Evolutionary conservation across 2,797 vertebrate genomes (phyloP).

Genomic region (Argyrosomus regius): DNA sequence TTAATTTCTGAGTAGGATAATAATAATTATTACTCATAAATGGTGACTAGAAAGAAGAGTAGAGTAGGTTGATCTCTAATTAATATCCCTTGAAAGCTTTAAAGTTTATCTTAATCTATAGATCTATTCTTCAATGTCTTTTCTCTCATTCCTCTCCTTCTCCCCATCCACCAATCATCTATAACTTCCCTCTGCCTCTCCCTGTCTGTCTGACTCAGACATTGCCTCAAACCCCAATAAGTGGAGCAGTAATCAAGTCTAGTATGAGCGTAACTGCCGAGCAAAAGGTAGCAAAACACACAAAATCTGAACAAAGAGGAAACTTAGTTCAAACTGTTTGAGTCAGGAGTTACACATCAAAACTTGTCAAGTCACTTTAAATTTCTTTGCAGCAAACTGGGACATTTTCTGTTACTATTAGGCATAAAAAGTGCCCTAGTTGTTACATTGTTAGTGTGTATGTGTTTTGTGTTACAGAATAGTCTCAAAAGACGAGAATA

Average conservation of each 20-base stretch:
- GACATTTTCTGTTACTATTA: conserved; percentile 31
- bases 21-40: conserved; percentile 12
- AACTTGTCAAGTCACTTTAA: conserved; percentile 34
- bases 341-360: conserved; percentile 30
- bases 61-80: not conserved
- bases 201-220: conserved; percentile 1
- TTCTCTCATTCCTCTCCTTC: not conserved
- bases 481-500: not conserved
- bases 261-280: conserved; percentile 9
- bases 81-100: not conserved
- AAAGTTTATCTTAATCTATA: not conserved
- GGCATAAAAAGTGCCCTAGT: conserved; percentile 20
- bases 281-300: conserved; percentile 15
- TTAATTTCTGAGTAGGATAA: not conserved
- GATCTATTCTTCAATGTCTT: not conserved
- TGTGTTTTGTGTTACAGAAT: not conserved
- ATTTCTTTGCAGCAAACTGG: conserved; percentile 23
- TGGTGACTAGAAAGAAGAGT: not conserved
- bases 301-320: conserved; percentile 25
- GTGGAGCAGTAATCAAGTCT: conserved; percentile 32
- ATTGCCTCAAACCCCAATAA: conserved; percentile 17
- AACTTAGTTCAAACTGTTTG: conserved; percentile 22
- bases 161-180: not conserved
- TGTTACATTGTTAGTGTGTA: conserved; percentile 1
- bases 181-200: not conserved